Percentiles rank a stretch among this genome's conserved stretches.
phyloP scores from a whole-genome alignment of 2,797 vertebrate genomes.

The Nyctibius grandis region DNA sequence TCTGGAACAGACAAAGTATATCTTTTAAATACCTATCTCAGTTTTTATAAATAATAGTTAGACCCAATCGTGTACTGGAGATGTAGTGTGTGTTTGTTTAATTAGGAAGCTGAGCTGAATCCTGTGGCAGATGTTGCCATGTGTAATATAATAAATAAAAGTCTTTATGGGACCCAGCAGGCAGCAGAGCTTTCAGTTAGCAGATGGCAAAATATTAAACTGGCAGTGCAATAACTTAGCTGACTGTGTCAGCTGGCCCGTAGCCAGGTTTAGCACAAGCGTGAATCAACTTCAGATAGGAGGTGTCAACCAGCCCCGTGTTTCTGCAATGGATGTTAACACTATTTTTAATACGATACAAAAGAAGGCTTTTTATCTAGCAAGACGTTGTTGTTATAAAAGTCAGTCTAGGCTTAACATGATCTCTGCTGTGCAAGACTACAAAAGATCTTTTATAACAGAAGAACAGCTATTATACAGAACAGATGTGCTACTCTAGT shows the following conservation, averaged over 20 bases:
- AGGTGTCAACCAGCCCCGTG: slow-evolving; percentile 6
- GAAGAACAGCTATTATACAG: not conserved
- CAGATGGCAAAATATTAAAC: slow-evolving; percentile 79
- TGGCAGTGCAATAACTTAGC: slow-evolving; percentile 70
- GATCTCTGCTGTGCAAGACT: not conserved
- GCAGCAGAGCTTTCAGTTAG: slow-evolving; percentile 73
- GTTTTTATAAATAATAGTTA: slow-evolving; percentile 11
- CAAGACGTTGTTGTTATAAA: not conserved
- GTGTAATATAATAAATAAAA: slow-evolving; percentile 80
- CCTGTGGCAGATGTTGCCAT: slow-evolving; percentile 75
- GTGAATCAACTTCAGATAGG: slow-evolving; percentile 53
- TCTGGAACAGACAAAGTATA: not conserved
- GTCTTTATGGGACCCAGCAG: slow-evolving; percentile 78
- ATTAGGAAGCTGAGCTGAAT: slow-evolving; percentile 68
- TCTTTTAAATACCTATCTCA: not conserved
- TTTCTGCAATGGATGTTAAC: not conserved
- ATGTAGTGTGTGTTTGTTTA: slow-evolving; percentile 73
- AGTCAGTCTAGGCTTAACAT: not conserved
- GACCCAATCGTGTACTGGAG: not conserved
- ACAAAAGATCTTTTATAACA: not conserved
- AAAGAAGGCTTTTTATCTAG: slow-evolving; percentile 18
- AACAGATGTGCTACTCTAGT: not conserved
- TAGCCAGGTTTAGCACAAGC: slow-evolving; percentile 47
- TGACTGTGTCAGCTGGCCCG: slow-evolving; percentile 64
- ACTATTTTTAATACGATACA: not conserved